Percentiles rank a stretch among this genome's conserved stretches.
These are phyloP conservation scores for Oxyteleia sp. DNA, from an alignment of 2,888 invertebrate genomes.

Conservation along the genomic window DNA sequence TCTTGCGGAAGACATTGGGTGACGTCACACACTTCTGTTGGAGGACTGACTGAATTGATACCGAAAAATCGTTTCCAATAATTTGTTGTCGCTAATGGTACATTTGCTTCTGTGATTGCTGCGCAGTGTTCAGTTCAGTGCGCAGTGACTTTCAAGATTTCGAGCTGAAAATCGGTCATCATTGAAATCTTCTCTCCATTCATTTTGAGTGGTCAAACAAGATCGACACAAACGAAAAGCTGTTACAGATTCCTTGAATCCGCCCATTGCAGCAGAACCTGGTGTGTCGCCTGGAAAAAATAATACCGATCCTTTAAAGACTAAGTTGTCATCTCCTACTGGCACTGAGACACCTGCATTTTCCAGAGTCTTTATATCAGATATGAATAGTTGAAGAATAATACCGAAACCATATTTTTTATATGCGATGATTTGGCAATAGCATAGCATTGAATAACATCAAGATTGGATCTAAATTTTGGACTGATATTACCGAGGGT, in stretches of 20 bases:
- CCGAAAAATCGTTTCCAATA: conserved; percentile 11
- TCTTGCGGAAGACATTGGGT: conserved; percentile 9
- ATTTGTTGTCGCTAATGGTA: neutral
- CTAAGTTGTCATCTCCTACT: conserved; percentile 25
- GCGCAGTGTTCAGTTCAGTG: too few species aligned
- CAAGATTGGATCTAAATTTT: neutral
- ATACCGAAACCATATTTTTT: conserved; percentile 57
- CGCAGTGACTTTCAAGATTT: neutral
- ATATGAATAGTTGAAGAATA: conserved; percentile 23
- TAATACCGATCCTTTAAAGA: conserved; percentile 70
- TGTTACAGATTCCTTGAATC: conserved; percentile 73
- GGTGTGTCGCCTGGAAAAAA: conserved; percentile 72
- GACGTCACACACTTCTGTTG: conserved; percentile 25
- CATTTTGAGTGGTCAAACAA: conserved; percentile 19
- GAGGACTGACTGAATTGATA: neutral
- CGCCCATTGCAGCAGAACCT: conserved; percentile 72
- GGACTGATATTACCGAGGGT: neutral
- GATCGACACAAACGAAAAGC: conserved; percentile 72
- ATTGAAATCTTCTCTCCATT: conserved; percentile 26
- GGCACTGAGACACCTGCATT: conserved; percentile 33
- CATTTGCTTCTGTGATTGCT: neutral
- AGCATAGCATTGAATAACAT: conserved; percentile 48
- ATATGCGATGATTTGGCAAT: conserved; percentile 46
- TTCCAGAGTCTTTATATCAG: conserved; percentile 57
- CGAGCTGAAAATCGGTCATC: conserved; percentile 4